These are phyloP conservation scores for Caenorhabditis virilis DNA, from an alignment of 2,888 invertebrate genomes.

Conservation along the genomic window DNA sequence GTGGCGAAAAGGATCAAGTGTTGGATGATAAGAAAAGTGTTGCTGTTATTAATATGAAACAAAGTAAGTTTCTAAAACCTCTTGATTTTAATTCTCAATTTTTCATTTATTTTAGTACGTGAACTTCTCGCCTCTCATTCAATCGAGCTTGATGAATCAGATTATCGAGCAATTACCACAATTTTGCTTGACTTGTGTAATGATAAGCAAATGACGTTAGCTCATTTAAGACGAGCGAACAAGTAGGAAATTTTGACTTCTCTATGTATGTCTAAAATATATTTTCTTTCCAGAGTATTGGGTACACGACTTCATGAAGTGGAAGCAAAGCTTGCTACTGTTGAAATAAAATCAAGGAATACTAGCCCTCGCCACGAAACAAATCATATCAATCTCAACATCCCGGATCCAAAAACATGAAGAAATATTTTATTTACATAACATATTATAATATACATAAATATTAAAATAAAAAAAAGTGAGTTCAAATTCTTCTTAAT, in stretches of 20 bases:
- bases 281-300: slow-evolving; percentile 76
- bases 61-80: slow-evolving; percentile 37
- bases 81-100: background rate
- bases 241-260: slow-evolving; percentile 72
- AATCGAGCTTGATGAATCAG: slow-evolving; percentile 69
- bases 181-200: slow-evolving; percentile 83
- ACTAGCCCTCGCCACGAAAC: slow-evolving; percentile 37
- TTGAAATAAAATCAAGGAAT: slow-evolving; percentile 35
- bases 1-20: slow-evolving; percentile 11
- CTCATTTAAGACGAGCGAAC: slow-evolving; percentile 85
- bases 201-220: slow-evolving; percentile 83
- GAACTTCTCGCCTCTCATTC: slow-evolving; percentile 51
- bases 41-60: slow-evolving; percentile 57
- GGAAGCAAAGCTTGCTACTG: slow-evolving; percentile 70
- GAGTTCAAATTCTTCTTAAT: slow-evolving; percentile 15
- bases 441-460: slow-evolving; percentile 19
- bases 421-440: slow-evolving; percentile 4
- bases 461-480: background rate
- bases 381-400: slow-evolving; percentile 6
- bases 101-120: slow-evolving; percentile 38
- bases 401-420: too few relatives aligned
- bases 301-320: slow-evolving; percentile 83
- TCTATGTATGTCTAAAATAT: background rate
- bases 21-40: slow-evolving; percentile 43
- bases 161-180: slow-evolving; percentile 80